A percentile compares a stretch with the other conserved stretches of the same genome.
phyloP scores from a whole-genome alignment of 2,797 vertebrate genomes.

The Gobionotothen gibberifrons region DNA sequence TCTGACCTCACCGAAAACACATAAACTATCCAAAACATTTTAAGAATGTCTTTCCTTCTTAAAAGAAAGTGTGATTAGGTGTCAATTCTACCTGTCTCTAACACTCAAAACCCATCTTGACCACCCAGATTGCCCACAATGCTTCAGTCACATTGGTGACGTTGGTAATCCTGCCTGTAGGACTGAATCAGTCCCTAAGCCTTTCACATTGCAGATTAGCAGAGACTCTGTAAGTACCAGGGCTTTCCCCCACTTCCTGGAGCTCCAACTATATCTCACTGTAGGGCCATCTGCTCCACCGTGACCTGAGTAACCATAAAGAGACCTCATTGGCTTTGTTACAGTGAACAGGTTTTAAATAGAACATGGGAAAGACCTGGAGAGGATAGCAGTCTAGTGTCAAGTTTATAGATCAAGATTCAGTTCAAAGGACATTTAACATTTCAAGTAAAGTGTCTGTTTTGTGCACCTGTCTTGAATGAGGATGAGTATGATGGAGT shows the following conservation, averaged over 20 bases:
- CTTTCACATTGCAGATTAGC: slow-evolving; percentile 78
- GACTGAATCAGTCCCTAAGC: slow-evolving; percentile 80
- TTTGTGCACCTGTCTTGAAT: neutral
- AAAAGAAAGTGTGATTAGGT: slow-evolving; percentile 12
- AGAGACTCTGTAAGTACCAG: slow-evolving; percentile 66
- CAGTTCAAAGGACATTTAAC: neutral
- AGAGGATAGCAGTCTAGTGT: neutral
- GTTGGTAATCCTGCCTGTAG: slow-evolving; percentile 78
- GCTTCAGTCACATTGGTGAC: slow-evolving; percentile 78
- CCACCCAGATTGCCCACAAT: slow-evolving; percentile 68
- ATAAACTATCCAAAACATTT: neutral
- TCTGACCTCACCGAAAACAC: neutral
- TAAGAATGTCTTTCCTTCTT: slow-evolving; percentile 11
- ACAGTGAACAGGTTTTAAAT: neutral
- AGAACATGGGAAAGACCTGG: neutral
- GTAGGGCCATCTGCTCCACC: slow-evolving; percentile 57
- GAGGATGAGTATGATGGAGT: neutral
- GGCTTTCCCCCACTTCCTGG: slow-evolving; percentile 69
- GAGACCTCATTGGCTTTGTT: slow-evolving; percentile 1
- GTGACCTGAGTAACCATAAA: slow-evolving; percentile 41
- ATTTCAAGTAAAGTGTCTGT: too few relatives aligned
- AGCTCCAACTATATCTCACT: slow-evolving; percentile 37
- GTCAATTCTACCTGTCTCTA: slow-evolving; percentile 12
- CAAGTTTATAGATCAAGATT: neutral
- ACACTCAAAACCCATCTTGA: slow-evolving; percentile 40